phyloP scores from a whole-genome alignment of 2,113 vertebrate species.

The Apaloderma vittatum region DNA sequence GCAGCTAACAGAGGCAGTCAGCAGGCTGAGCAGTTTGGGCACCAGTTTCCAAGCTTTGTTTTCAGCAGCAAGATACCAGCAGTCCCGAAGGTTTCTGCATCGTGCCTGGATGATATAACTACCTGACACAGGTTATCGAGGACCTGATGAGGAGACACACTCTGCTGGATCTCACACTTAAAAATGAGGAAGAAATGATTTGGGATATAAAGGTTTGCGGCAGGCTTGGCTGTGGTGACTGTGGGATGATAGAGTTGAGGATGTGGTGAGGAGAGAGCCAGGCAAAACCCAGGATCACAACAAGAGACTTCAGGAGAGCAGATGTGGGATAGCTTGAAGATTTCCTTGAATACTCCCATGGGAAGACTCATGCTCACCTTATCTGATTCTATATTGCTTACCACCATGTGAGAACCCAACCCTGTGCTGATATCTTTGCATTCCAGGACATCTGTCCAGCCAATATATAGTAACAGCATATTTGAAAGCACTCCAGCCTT shows the following conservation, averaged over 20 bases:
- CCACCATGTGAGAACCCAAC: neutral
- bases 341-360: neutral
- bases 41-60: neutral
- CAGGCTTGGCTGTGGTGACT: neutral
- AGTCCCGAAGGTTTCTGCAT: neutral
- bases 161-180: neutral
- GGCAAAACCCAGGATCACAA: neutral
- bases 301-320: neutral
- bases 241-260: neutral
- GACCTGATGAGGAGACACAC: neutral
- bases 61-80: neutral
- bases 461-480: constrained; percentile 35
- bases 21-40: neutral
- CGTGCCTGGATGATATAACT: neutral
- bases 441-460: neutral
- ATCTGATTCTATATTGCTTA: constrained; percentile 25
- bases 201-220: neutral
- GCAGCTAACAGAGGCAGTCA: neutral
- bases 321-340: neutral
- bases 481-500: neutral
- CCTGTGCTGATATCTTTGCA: neutral
- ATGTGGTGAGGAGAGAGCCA: neutral
- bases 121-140: neutral
- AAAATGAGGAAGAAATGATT: neutral
- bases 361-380: neutral